phyloP scores from a whole-genome alignment of 2,888 invertebrate genomes.

The Melieria omissa region DNA sequence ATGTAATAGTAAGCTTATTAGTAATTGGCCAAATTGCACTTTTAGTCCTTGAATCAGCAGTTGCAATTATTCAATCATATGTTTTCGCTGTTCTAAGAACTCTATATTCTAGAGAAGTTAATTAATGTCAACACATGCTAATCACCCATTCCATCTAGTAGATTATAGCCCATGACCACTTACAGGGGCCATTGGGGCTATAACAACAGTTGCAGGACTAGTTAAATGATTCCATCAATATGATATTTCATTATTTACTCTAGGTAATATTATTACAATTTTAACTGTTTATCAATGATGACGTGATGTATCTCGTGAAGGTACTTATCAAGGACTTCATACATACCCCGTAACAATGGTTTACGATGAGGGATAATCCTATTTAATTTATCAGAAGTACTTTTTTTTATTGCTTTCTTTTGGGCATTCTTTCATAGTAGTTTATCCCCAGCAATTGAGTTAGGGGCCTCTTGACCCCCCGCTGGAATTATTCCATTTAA shows the following conservation, averaged over 20 bases:
- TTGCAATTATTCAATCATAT: slow-evolving; percentile 72
- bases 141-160: slow-evolving; percentile 75
- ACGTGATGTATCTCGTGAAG: slow-evolving; percentile 77
- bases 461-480: slow-evolving; percentile 75
- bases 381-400: slow-evolving; percentile 78
- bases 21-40: slow-evolving; percentile 66
- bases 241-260: slow-evolving; percentile 68
- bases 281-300: slow-evolving; percentile 73
- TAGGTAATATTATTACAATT: slow-evolving; percentile 62
- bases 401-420: slow-evolving; percentile 73
- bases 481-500: slow-evolving; percentile 73
- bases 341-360: slow-evolving; percentile 71
- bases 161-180: slow-evolving; percentile 75
- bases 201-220: slow-evolving; percentile 71
- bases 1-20: slow-evolving; percentile 52
- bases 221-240: slow-evolving; percentile 74
- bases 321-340: slow-evolving; percentile 75
- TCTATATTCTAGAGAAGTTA: slow-evolving; percentile 75
- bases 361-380: slow-evolving; percentile 78
- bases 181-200: slow-evolving; percentile 71
- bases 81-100: slow-evolving; percentile 74
- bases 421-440: slow-evolving; percentile 66
- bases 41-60: slow-evolving; percentile 69
- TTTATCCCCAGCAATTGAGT: slow-evolving; percentile 69
- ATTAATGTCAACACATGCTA: slow-evolving; percentile 69